phyloP scores from a whole-genome alignment of 1,140 invertebrate species.

The Hyposmocoma kahamanoa region DNA sequence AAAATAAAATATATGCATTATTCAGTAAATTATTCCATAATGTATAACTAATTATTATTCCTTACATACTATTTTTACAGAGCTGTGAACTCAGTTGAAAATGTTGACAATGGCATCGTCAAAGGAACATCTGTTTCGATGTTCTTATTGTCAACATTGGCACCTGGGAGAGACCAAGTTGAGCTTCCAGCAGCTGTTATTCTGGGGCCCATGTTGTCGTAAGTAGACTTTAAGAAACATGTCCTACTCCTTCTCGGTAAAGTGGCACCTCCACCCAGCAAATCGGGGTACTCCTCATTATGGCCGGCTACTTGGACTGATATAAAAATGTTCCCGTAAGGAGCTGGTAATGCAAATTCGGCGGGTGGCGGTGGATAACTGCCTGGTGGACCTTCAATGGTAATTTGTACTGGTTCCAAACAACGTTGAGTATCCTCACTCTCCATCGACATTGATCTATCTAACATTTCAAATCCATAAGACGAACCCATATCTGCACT shows the following conservation, averaged over 20 bases:
- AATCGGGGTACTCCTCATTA: constrained; percentile 72
- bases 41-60: not conserved
- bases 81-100: constrained; percentile 66
- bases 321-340: constrained; percentile 69
- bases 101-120: constrained; percentile 43
- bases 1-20: constrained; percentile 2
- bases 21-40: not conserved
- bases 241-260: constrained; percentile 50
- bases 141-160: constrained; percentile 40
- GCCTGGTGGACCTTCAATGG: constrained; percentile 80
- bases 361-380: constrained; percentile 60
- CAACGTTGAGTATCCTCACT: constrained; percentile 50
- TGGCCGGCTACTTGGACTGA: constrained; percentile 60
- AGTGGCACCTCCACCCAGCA: constrained; percentile 56
- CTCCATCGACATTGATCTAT: constrained; percentile 63
- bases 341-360: constrained; percentile 57
- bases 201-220: constrained; percentile 91
- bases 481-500: constrained; percentile 68
- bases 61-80: constrained; percentile 28
- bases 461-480: constrained; percentile 76
- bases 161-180: constrained; percentile 84
- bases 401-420: constrained; percentile 78
- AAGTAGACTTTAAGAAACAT: constrained; percentile 75
- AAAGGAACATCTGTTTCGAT: constrained; percentile 26
- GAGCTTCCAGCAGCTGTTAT: constrained; percentile 90